Base-by-base conservation (phyloP, 2,797 vertebrate species). In the Malacoraja senta region DNA sequence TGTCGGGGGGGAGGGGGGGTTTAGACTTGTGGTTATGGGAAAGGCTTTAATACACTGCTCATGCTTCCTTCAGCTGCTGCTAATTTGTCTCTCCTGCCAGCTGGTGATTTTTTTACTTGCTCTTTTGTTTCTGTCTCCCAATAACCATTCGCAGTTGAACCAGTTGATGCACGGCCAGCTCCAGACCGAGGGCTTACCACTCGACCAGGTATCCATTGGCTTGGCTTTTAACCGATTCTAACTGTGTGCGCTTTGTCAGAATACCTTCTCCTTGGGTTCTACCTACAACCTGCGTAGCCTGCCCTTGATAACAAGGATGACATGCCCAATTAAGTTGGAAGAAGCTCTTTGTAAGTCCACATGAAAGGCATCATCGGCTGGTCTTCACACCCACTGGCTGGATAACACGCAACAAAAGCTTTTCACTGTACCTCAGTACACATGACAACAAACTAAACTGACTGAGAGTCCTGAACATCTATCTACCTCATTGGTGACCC, bases 101-200 rank as follows among this genome's bases (percentile, higher is more conserved):
- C 76, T 94, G 95, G 96, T 96, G 95, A 94, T 94, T 95, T 94
- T 72, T 93, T 94, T 95, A 95, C 94, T 95, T 96, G 95, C 94
- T 95, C 94, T 94, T 93, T 93, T 94, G 93, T 94, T 93, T 93
- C 94, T 93, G 95, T 94, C 93, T 95, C 96, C 96, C 95, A 95
- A 95, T 96, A 95, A 94, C 95, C 93, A 86, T 94, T 88, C 95
- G 93, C 95, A 99, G 99, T 99, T 80, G 98, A 99, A 94, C 98
- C 98, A 1, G 98, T 99, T 53, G 98, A 99, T 94, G 98, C 97
- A 94, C 98, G 98, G 93, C 98, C 98, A 29, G 97, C 96, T 94
- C 96, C 98, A 19, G 98, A 99, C 95, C 96, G 98, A 98, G 98
- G 97, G 95, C 95, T 99, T 94, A 98, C 98, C 94, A 99, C 98